Conservation (phyloP, 2,797 vertebrate species). For the Lithobates pipiens region DNA sequence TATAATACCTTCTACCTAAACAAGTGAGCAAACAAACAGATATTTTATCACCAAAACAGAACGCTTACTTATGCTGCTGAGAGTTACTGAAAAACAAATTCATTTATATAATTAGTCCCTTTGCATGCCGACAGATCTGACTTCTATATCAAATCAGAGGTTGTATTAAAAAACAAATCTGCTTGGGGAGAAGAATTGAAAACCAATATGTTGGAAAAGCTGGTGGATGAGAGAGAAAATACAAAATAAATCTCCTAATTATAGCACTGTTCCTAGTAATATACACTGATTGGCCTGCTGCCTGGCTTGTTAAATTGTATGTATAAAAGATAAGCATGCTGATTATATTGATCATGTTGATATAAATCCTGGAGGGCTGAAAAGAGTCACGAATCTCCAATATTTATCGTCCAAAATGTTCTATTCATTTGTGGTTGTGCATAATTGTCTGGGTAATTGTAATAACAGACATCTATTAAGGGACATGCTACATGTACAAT, state of each 20-base stretch:
- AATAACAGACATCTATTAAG: slow-evolving; percentile 10
- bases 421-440: slow-evolving; percentile 59
- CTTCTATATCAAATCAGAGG: slow-evolving; percentile 23
- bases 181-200: slow-evolving; percentile 53
- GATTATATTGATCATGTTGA: slow-evolving; percentile 58
- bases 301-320: slow-evolving; percentile 54
- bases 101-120: slow-evolving; percentile 49
- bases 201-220: slow-evolving; percentile 53
- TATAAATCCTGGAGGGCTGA: slow-evolving; percentile 52
- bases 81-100: slow-evolving; percentile 28
- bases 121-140: slow-evolving; percentile 34
- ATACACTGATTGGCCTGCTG: slow-evolving; percentile 48
- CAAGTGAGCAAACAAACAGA: slow-evolving; percentile 17
- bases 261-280: slow-evolving; percentile 34
- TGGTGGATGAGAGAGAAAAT: slow-evolving; percentile 41
- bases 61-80: background rate
- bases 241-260: slow-evolving; percentile 59
- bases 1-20: background rate
- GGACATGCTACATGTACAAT: slow-evolving; percentile 32
- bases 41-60: slow-evolving; percentile 27
- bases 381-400: slow-evolving; percentile 56
- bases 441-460: slow-evolving; percentile 52
- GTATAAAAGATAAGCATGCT: slow-evolving; percentile 40
- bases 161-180: slow-evolving; percentile 47
- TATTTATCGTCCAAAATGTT: slow-evolving; percentile 57